Conservation (phyloP, 2,888 invertebrate genomes). For the Trissonchulus latispiculum region DNA sequence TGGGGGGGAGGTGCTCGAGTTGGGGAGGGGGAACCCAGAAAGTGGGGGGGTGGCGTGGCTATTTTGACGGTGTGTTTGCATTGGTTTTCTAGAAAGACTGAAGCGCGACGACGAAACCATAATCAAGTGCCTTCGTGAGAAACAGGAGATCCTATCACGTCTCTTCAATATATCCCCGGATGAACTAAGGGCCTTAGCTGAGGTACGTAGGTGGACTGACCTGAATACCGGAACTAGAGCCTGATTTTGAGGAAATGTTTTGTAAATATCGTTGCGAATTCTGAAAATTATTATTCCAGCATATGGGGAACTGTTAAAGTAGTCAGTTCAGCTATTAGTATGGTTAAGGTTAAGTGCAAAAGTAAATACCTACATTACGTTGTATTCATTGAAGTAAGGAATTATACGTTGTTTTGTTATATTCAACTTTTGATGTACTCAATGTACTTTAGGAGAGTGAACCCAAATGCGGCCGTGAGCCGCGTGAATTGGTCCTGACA, state of each 20-base stretch:
- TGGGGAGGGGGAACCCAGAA: too few species aligned
- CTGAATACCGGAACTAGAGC: too few species aligned
- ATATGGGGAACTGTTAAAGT: too few species aligned
- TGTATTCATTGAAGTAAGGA: conserved; percentile 35
- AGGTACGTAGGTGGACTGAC: neutral
- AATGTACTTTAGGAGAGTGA: conserved; percentile 9
- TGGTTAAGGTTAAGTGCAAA: too few species aligned
- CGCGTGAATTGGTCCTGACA: conserved; percentile 37
- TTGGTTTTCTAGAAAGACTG: conserved; percentile 45
- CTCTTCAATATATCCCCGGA: conserved; percentile 33
- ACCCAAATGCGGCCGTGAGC: conserved; percentile 15
- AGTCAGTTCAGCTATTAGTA: too few species aligned
- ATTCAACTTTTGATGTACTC: conserved; percentile 30
- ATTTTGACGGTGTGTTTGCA: too few species aligned
- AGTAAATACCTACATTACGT: conserved; percentile 31
- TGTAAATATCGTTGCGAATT: too few species aligned
- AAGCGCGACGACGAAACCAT: conserved; percentile 40
- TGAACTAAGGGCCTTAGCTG: conserved; percentile 23
- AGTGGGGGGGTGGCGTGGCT: too few species aligned
- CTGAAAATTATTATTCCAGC: too few species aligned
- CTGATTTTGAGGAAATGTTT: too few species aligned
- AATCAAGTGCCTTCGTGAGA: conserved; percentile 33
- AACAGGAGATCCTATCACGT: conserved; percentile 36
- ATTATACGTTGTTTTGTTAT: conserved; percentile 36
- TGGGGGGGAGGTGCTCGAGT: too few species aligned